Base-by-base conservation (phyloP, 2,888 invertebrate genomes). In the Ochropacha duplaris region DNA sequence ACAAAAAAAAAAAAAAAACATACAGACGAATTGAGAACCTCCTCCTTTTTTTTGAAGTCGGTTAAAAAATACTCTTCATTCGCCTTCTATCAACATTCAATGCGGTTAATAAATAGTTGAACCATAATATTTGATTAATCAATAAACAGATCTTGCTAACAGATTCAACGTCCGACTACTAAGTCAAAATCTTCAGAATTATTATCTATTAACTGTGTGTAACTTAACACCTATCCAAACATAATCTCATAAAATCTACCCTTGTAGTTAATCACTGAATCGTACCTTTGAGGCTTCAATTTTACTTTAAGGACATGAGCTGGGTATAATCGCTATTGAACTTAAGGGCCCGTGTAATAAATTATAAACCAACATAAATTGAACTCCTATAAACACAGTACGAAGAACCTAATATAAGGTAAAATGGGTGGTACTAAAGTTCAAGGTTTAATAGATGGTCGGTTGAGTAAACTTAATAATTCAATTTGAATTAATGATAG, bases 231-330 rank as follows among this genome's bases (percentile, higher is more conserved):
- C 75, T 75, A 62, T 65, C 50, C 60, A 52, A 64, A 64, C 57
- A 68, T 65, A 71, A 74, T 74, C 65, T 74, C 68, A 57, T 51
- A 60, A 68, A 71, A 71, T 68, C 69, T 71, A 71, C 69, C 69
- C 68, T 67, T 64, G 65, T 66, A 72, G 79, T 80, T 85, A 84
- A 85, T 85, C 81, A 81, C 74, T 68, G 72, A 74, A 80, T 79
- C 69, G 75, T 67, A 68, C 82, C 78, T 81, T 59, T 68, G 78
- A 71, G 83, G 71, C 68, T 71, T 66, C 57, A 62, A 65, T 71
- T 67, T 68, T 62, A 74, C 52, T 52, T 12, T 74, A 71, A 60
- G 57, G 58, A 55, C 59, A 71, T 64, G 62, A 66, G 64, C 64
- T 64, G 58, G 61, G 66, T 60, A 66, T 74, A 74, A 75, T 78